Conservation (phyloP, 2,888 invertebrate species). For the Deroplatys truncata region DNA sequence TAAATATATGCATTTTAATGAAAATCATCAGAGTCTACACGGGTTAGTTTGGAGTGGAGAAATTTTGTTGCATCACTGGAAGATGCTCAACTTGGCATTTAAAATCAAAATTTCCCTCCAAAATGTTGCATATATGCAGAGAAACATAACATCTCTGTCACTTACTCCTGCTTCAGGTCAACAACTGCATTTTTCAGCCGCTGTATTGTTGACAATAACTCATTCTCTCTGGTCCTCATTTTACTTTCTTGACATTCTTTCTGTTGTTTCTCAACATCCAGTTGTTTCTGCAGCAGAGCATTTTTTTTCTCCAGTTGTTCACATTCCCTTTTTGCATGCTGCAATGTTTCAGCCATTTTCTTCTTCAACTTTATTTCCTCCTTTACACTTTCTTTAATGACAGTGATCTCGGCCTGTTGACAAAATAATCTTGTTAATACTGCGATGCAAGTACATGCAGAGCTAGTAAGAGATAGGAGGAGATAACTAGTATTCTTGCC, state of each 20-base stretch:
- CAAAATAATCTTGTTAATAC: not conserved
- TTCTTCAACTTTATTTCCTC: not conserved
- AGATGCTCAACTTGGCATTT: too few species aligned
- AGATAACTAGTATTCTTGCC: too few species aligned
- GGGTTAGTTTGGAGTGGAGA: too few species aligned
- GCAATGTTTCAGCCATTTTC: not conserved
- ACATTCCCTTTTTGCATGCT: not conserved
- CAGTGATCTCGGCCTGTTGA: not conserved
- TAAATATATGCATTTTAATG: too few species aligned
- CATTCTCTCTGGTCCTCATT: not conserved
- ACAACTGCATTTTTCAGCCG: not conserved
- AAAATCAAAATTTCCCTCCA: too few species aligned
- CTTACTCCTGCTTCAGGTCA: too few species aligned
- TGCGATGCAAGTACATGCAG: too few species aligned
- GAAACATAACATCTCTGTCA: too few species aligned
- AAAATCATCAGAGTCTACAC: too few species aligned
- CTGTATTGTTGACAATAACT: not conserved
- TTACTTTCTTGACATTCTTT: not conserved
- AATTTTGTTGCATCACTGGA: too few species aligned
- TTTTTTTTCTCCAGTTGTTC: not conserved
- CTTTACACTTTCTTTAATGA: not conserved
- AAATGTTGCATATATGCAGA: too few species aligned
- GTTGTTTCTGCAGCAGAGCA: not conserved
- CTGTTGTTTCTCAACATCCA: not conserved
- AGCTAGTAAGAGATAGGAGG: too few species aligned